Evolutionary conservation across 2,797 vertebrate genomes (phyloP), one percentile per base, ranked within the genome.

Genomic region (Enoplosus armatus): DNA sequence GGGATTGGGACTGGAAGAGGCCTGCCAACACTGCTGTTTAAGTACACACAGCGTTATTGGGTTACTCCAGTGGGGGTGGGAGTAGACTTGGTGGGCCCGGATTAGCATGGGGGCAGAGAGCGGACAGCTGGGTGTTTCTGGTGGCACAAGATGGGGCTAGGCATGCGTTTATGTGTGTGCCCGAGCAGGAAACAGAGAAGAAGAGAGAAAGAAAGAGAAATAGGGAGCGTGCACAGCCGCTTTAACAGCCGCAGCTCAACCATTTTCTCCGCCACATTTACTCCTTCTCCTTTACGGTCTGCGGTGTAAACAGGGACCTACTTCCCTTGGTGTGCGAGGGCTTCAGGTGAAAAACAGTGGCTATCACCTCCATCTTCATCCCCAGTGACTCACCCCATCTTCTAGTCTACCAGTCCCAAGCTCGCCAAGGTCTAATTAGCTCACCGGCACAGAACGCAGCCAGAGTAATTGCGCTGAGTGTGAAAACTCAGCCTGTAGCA

Each of bases 21-120:
- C 51, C 91, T 94, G 95, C 95, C 95, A 96, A 91, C 87, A 90
- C 91, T 87, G 87, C 93, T 95, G 94, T 95, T 96, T 95, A 95
- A 96, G 92, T 94, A 95, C 95, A 92, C 92, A 89, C 79, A 89
- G 89, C 74, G 74, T 94, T 95, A 96, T 93, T 95, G 93, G 94
- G 92, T 95, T 96, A 94, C 92, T 95, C 91, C 90, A 90, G 90
- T 80, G 78, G 74, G 89, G 93, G 92, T 90, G 83, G 91, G 92
- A 79, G 85, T 75, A 37, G 76, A 74, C 72, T 74, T 26, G 10
- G 68, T 47, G 63, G 72, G 51, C 58, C 31, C 12, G 29, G 88
- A 90, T 88, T 87, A 87, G 65, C 67, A 69, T 55, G 56, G 79
- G 82, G 68, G 75, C 78, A 84, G 79, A 66, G 85, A 84, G 75